Conservation (phyloP, 1,140 invertebrate genomes). For the Pogonomyrmex barbatus region DNA sequence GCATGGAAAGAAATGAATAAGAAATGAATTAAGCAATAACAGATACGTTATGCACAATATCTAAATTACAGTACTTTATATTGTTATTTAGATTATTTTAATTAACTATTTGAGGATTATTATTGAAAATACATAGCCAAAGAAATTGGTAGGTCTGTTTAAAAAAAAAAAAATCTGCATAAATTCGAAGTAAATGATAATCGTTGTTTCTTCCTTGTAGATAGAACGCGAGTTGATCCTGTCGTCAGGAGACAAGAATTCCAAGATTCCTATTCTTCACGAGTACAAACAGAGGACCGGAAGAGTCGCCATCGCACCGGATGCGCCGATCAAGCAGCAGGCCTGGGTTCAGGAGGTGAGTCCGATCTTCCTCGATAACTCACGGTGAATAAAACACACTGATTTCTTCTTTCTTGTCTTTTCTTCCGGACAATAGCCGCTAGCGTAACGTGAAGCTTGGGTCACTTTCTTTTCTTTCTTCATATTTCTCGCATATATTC, state of each 20-base stretch:
- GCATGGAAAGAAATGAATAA: background rate
- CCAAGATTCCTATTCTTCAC: slow-evolving; percentile 91
- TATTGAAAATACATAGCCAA: background rate
- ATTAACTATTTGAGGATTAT: background rate
- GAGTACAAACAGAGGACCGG: slow-evolving; percentile 89
- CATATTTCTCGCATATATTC: background rate
- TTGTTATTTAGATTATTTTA: background rate
- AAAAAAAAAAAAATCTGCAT: too few species aligned
- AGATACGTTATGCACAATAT: background rate
- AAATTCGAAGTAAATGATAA: background rate
- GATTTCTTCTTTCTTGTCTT: background rate
- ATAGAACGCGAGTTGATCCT: slow-evolving; percentile 91
- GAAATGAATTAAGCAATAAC: background rate
- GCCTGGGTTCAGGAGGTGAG: slow-evolving; percentile 87
- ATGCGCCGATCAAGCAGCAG: slow-evolving; percentile 90
- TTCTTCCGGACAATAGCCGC: background rate
- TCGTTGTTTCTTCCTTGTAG: slow-evolving; percentile 82
- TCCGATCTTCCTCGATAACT: slow-evolving; percentile 47
- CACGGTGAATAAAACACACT: slow-evolving; percentile 1
- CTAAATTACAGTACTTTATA: background rate
- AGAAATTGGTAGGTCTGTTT: too few species aligned
- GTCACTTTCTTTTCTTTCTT: background rate
- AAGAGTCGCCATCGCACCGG: slow-evolving; percentile 89
- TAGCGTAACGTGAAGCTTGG: background rate
- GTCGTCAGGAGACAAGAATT: slow-evolving; percentile 90